phyloP scores from a whole-genome alignment of 2,113 vertebrate genomes.

The Spermophilus dauricus region DNA sequence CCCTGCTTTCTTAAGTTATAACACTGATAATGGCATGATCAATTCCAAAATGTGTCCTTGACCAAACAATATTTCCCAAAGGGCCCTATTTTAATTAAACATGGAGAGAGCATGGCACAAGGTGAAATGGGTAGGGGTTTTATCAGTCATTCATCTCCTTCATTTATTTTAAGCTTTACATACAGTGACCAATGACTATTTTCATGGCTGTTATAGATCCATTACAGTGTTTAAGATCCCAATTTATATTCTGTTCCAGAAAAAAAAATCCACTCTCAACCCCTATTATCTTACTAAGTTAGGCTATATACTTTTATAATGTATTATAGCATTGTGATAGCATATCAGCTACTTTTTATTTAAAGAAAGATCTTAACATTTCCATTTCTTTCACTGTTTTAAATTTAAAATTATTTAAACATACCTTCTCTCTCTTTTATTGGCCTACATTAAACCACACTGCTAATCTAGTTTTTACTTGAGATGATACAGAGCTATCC shows the following conservation, averaged over 20 bases:
- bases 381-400: constrained; percentile 48
- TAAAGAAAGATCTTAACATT: background rate
- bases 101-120: background rate
- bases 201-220: constrained; percentile 53
- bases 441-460: constrained; percentile 15
- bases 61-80: constrained; percentile 45
- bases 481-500: constrained; percentile 67
- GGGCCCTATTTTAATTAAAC: constrained; percentile 62
- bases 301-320: constrained; percentile 35
- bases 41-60: constrained; percentile 42
- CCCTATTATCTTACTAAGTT: constrained; percentile 32
- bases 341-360: constrained; percentile 42
- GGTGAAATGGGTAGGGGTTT: constrained; percentile 27
- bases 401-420: constrained; percentile 69
- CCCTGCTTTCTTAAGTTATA: constrained; percentile 66
- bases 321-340: constrained; percentile 12
- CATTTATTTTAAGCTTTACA: constrained; percentile 57
- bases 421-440: constrained; percentile 55
- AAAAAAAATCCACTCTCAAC: constrained; percentile 56
- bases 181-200: constrained; percentile 66
- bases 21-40: background rate
- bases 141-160: background rate
- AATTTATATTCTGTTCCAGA: constrained; percentile 45
- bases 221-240: constrained; percentile 14
- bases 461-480: constrained; percentile 70